Evolutionary conservation across 2,888 invertebrate species (phyloP).

Genomic region (Netelia fuscicornis): DNA sequence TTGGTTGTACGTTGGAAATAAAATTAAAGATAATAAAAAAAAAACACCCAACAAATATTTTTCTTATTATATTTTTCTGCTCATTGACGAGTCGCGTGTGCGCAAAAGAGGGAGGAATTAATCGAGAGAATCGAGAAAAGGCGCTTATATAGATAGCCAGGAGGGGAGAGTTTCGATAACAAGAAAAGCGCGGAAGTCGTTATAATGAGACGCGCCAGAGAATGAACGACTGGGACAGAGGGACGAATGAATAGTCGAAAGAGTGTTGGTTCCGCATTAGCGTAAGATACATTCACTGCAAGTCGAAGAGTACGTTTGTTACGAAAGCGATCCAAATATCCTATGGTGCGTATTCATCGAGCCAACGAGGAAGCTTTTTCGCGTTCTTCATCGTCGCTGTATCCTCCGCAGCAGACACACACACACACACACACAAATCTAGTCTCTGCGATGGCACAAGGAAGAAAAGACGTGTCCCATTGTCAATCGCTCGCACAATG

Average conservation of each 20-base stretch:
- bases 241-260: constrained; percentile 15
- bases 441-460: constrained; percentile 4
- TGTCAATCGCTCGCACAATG: constrained; percentile 72
- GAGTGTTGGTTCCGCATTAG: constrained; percentile 11
- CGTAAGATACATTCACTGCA: not conserved
- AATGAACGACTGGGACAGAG: constrained; percentile 7
- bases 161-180: constrained; percentile 34
- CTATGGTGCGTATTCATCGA: constrained; percentile 69
- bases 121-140: constrained; percentile 15
- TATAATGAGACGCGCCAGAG: constrained; percentile 44
- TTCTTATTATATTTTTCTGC: not conserved
- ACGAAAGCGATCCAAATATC: constrained; percentile 42
- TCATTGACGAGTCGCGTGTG: not conserved
- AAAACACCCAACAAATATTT: not conserved
- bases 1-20: not conserved
- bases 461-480: constrained; percentile 67
- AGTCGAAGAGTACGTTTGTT: constrained; percentile 59
- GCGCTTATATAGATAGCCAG: constrained; percentile 6
- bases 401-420: not conserved
- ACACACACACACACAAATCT: not conserved
- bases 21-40: not conserved
- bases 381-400: constrained; percentile 35
- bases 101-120: not conserved
- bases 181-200: constrained; percentile 34
- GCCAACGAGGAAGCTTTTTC: constrained; percentile 49